Evolutionary conservation across 2,797 vertebrate genomes (phyloP).

Genomic region (Philypnodon macrostomus): DNA sequence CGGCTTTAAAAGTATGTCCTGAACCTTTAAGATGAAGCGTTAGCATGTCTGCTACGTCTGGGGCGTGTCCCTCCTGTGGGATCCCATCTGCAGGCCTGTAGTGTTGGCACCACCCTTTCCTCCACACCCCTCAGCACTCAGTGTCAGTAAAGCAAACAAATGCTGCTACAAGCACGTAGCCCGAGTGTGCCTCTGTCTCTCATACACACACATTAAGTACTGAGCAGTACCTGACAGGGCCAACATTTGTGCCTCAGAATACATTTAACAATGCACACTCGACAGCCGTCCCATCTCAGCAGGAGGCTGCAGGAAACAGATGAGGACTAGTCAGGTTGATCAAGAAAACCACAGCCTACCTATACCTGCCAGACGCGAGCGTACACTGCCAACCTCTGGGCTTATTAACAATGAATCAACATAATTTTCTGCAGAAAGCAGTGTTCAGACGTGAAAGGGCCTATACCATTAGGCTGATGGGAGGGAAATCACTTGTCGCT

Average conservation of each 20-base stretch:
- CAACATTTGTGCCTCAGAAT: constrained; percentile 66
- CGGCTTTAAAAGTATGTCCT: constrained; percentile 29
- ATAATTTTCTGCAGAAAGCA: constrained; percentile 56
- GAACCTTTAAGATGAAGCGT: constrained; percentile 51
- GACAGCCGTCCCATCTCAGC: constrained; percentile 62
- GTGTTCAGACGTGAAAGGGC: constrained; percentile 60
- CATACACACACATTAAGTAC: constrained; percentile 24
- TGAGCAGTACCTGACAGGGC: constrained; percentile 53
- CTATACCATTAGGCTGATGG: constrained; percentile 43
- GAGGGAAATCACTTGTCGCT: constrained; percentile 57
- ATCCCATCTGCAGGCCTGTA: constrained; percentile 63
- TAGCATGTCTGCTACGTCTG: constrained; percentile 50
- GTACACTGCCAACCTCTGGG: constrained; percentile 49
- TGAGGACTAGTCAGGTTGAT: constrained; percentile 70
- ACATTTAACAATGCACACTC: constrained; percentile 71
- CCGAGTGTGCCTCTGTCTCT: constrained; percentile 27
- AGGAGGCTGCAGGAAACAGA: constrained; percentile 70
- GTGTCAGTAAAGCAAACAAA: constrained; percentile 43
- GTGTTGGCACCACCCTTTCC: constrained; percentile 69
- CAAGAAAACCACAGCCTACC: constrained; percentile 54
- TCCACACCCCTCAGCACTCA: constrained; percentile 50
- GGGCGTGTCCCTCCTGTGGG: constrained; percentile 76
- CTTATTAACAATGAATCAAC: constrained; percentile 71
- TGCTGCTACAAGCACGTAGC: constrained; percentile 9
- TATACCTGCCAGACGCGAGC: constrained; percentile 35